Evolutionary conservation across 92 coral and sea anemone species (phyloP), one percentile per base, ranked within the genome.

Genomic region (Porites lobata): DNA sequence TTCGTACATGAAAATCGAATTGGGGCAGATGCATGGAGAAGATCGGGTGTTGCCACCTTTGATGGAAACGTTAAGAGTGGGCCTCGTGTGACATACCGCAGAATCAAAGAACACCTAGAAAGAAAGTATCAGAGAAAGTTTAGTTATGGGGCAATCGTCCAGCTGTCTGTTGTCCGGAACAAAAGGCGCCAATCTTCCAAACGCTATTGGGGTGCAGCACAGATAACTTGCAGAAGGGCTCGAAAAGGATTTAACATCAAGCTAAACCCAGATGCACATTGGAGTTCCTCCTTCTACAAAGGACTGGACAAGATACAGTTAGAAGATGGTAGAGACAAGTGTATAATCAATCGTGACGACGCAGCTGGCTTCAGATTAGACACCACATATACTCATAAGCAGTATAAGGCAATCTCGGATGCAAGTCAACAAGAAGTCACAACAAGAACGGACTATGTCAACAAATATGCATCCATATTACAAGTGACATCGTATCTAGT

Each of bases 141-240:
- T 58, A 82, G 94, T 21, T 91, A 78, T 61, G 94, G 94, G 65
- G 88, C 94, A 18, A 72, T 91, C 24, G 91, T 91, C 1, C 94
- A 87, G 81, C 57, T 91, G 47, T 91, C 89, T 9, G 79, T 84
- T 67, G 86, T 79, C 5, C 65, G 78, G 50, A 92, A 92, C 75
- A 91, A 87, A 72, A 65, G 92, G 57, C 50, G 79, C 20, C 81
- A 57, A 65, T 91, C 94, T 24, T 3, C 78, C 24, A 81, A 68
- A 50, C 52, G 92, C 18, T 88, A 91, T 75, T 72, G 94, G 94
- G 90, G 84, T 79, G 94, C 91, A 38, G 91, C 94, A 67, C 82
- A 92, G 74, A 50, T 92, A 19, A 56, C 84, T 22, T 92, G 90
- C 59, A 81, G 94, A 66, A 76, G 94, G 10, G 91, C 91, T 10